A percentile compares a stretch with the other conserved stretches of the same genome.
Conservation (phyloP, 2,113 vertebrate genomes). For the Ophthalmolycus amberensis region DNA sequence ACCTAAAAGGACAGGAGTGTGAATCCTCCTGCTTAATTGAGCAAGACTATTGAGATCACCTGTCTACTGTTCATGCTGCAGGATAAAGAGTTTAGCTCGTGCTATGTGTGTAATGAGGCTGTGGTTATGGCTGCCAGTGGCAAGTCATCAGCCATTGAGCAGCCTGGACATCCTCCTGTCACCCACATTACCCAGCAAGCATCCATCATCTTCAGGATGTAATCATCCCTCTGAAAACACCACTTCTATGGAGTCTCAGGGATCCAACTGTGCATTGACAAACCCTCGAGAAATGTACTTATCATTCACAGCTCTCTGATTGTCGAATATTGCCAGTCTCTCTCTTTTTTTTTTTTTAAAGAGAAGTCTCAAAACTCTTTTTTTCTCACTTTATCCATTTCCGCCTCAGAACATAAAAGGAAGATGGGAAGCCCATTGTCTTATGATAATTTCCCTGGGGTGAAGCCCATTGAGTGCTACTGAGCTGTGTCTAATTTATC, state of each 20-base stretch:
- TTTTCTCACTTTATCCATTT: conserved; percentile 29
- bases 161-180: conserved; percentile 70
- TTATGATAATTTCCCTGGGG: conserved; percentile 82
- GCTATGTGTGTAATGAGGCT: conserved; percentile 80
- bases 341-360: conserved; percentile 39
- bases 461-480: conserved; percentile 73
- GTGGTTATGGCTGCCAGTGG: conserved; percentile 66
- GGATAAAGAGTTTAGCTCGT: conserved; percentile 73
- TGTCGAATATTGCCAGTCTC: conserved; percentile 51
- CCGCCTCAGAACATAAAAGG: conserved; percentile 70
- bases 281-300: conserved; percentile 73
- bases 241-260: conserved; percentile 68
- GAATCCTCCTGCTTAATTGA: conserved; percentile 73
- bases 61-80: conserved; percentile 58
- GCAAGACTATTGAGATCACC: conserved; percentile 64
- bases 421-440: conserved; percentile 74
- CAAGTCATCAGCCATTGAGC: conserved; percentile 63
- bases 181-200: conserved; percentile 60
- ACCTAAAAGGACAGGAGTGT: conserved; percentile 37
- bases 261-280: conserved; percentile 68
- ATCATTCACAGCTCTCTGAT: conserved; percentile 79
- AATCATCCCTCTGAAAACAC: conserved; percentile 77
- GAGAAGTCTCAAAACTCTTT: conserved; percentile 49
- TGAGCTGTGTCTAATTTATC: conserved; percentile 83
- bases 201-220: conserved; percentile 83